Conservation (phyloP, 2,888 invertebrate genomes). For the Chaetogeoica ovagalla region DNA sequence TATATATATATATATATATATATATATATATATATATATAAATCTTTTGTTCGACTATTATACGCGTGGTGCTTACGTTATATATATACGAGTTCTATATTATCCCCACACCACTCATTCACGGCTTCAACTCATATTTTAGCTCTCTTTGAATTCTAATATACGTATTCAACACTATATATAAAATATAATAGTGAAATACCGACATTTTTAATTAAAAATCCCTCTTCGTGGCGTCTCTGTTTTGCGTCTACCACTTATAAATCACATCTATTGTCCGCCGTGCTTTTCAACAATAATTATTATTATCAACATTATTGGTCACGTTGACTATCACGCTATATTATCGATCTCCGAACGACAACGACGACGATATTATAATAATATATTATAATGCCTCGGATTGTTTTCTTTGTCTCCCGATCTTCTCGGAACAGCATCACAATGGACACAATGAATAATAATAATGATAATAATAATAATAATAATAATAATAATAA, state of each 20-base stretch:
- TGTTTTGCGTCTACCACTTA: not conserved
- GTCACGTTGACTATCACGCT: not conserved
- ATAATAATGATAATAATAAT: too few species aligned
- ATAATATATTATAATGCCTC: too few species aligned
- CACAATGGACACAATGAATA: too few species aligned
- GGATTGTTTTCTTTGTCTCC: too few species aligned
- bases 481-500: too few species aligned
- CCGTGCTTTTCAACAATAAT: not conserved
- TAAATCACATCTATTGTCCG: constrained; percentile 23
- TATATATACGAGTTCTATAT: not conserved
- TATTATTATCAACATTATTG: constrained; percentile 4
- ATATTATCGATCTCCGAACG: not conserved
- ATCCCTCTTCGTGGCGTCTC: not conserved
- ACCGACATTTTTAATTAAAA: constrained; percentile 35
- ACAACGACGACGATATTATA: not conserved
- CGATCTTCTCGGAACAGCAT: too few species aligned
- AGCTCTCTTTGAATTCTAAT: not conserved
- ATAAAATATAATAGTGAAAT: not conserved
- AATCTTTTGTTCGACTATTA: not conserved
- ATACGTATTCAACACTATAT: not conserved
- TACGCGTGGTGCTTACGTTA: not conserved
- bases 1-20: too few species aligned
- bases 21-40: too few species aligned
- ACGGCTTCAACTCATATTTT: constrained; percentile 1
- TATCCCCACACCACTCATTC: not conserved